phyloP scores from a whole-genome alignment of 2,797 vertebrate species.

The Malurus splendens region DNA sequence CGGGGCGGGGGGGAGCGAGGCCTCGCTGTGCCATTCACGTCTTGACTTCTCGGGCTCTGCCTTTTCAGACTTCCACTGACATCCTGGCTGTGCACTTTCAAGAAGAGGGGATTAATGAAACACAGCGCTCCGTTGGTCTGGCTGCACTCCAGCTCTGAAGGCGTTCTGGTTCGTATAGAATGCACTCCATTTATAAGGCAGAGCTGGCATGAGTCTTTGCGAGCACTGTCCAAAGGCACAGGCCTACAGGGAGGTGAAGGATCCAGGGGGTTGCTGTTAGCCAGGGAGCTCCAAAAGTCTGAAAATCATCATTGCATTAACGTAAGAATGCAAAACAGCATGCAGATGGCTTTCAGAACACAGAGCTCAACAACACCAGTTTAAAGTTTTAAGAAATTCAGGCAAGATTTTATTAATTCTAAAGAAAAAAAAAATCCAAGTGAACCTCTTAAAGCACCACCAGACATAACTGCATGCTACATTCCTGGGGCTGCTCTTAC shows the following conservation, averaged over 20 bases:
- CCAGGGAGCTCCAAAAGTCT: constrained; percentile 91
- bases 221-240: constrained; percentile 59
- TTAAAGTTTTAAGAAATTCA: background rate
- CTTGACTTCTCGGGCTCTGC: constrained; percentile 61
- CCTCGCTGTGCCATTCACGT: constrained; percentile 65
- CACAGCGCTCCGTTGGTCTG: constrained; percentile 87
- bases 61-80: constrained; percentile 71
- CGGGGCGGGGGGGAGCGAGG: constrained; percentile 81
- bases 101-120: constrained; percentile 92
- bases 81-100: constrained; percentile 84
- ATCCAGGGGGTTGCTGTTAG: constrained; percentile 73
- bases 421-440: background rate
- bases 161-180: constrained; percentile 79
- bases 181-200: constrained; percentile 83
- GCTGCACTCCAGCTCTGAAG: constrained; percentile 80
- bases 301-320: constrained; percentile 70
- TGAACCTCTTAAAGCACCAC: background rate
- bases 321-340: constrained; percentile 65
- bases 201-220: constrained; percentile 68
- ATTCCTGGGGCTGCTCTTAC: background rate
- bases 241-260: constrained; percentile 72
- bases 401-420: background rate
- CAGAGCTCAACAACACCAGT: background rate
- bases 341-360: constrained; percentile 35
- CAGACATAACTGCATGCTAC: background rate